Conservation (phyloP, 2,113 vertebrate species). For the Corythoichthys haematopterus region DNA sequence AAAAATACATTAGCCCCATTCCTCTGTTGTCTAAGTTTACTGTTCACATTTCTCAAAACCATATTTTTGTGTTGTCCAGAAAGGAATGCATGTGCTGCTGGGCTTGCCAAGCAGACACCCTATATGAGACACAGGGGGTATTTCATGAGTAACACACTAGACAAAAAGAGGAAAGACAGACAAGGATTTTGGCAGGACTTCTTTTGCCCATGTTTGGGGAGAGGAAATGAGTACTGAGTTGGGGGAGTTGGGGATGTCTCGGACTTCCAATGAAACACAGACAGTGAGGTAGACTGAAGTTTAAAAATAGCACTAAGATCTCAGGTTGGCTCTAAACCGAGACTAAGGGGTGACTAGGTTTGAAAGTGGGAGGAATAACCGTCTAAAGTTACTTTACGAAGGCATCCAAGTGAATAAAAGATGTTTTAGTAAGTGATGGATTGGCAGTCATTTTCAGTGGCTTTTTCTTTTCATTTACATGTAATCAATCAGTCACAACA, state of each 20-base stretch:
- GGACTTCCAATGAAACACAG: slow-evolving; percentile 30
- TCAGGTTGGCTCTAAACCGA: slow-evolving; percentile 43
- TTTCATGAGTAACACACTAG: slow-evolving; percentile 35
- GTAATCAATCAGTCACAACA: slow-evolving; percentile 37
- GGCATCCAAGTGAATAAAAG: neutral
- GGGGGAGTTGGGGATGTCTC: slow-evolving; percentile 47
- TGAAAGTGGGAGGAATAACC: slow-evolving; percentile 4
- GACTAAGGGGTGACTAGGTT: slow-evolving; percentile 27
- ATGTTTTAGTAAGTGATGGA: neutral
- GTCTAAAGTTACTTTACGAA: neutral
- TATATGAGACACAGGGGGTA: slow-evolving; percentile 7
- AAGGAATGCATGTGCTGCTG: slow-evolving; percentile 32
- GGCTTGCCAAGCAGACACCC: slow-evolving; percentile 32
- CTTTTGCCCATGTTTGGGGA: slow-evolving; percentile 62
- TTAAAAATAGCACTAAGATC: slow-evolving; percentile 53
- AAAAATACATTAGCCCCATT: neutral
- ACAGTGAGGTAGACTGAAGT: slow-evolving; percentile 40
- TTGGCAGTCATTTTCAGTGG: slow-evolving; percentile 28
- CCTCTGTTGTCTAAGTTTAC: slow-evolving; percentile 7
- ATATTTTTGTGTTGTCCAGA: slow-evolving; percentile 33
- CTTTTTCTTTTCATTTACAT: slow-evolving; percentile 26
- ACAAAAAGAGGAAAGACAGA: slow-evolving; percentile 3
- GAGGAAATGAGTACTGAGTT: slow-evolving; percentile 53
- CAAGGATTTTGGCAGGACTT: slow-evolving; percentile 38
- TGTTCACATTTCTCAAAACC: slow-evolving; percentile 22